Percentiles rank a stretch among this genome's conserved stretches.
Evolutionary conservation across 2,113 vertebrate genomes (phyloP).

Genomic region (Seriola rivoliana): DNA sequence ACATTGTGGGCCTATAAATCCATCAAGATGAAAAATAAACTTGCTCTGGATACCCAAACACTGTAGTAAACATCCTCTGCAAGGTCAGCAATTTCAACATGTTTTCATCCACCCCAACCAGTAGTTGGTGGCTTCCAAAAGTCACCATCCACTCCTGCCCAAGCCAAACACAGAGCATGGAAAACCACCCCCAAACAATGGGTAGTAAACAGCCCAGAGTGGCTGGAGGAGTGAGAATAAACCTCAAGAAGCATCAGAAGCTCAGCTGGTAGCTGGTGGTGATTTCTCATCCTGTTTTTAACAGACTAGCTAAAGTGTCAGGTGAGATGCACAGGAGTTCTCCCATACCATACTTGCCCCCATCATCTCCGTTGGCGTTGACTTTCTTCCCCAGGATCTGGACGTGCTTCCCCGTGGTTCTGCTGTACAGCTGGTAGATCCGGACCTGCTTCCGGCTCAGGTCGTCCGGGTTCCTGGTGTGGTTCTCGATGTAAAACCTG

Average conservation of each 20-base stretch:
- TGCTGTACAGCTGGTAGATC: slow-evolving; percentile 88
- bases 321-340: slow-evolving; percentile 78
- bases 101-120: slow-evolving; percentile 27
- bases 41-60: slow-evolving; percentile 28
- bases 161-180: slow-evolving; percentile 27
- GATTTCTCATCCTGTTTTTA: slow-evolving; percentile 2
- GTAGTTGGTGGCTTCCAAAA: slow-evolving; percentile 32
- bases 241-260: neutral
- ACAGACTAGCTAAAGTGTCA: slow-evolving; percentile 49
- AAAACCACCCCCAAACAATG: slow-evolving; percentile 28
- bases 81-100: slow-evolving; percentile 26
- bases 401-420: slow-evolving; percentile 86
- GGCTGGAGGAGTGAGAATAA: neutral
- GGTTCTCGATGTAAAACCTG: slow-evolving; percentile 87
- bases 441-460: slow-evolving; percentile 87
- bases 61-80: slow-evolving; percentile 31
- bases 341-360: slow-evolving; percentile 89
- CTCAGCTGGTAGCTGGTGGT: neutral
- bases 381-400: slow-evolving; percentile 87
- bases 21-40: slow-evolving; percentile 6
- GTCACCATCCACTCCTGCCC: slow-evolving; percentile 20
- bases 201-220: slow-evolving; percentile 7
- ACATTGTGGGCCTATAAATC: neutral
- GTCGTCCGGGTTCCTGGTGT: slow-evolving; percentile 86
- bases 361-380: slow-evolving; percentile 89